A percentile compares a stretch with the other conserved stretches of the same genome.
These are phyloP conservation scores for Elachura formosa DNA, from an alignment of 2,113 vertebrate genomes.

Conservation along the genomic window DNA sequence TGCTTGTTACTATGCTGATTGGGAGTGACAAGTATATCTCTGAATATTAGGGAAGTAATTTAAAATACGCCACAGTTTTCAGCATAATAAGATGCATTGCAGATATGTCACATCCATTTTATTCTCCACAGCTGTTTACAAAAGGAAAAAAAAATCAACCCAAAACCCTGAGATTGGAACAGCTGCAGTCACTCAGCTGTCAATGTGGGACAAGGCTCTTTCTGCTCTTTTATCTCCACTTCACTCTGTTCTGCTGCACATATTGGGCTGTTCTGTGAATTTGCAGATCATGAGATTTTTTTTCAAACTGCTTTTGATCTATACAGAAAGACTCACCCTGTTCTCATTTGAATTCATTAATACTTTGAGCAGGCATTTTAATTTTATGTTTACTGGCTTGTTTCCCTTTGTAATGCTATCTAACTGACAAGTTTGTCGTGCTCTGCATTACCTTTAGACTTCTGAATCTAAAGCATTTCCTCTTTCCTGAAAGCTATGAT, in stretches of 20 bases:
- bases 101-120: constrained; percentile 32
- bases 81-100: constrained; percentile 1
- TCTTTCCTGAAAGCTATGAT: constrained; percentile 9
- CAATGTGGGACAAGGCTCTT: constrained; percentile 3
- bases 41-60: neutral
- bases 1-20: neutral
- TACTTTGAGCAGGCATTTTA: constrained; percentile 37
- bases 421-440: neutral
- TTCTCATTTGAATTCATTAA: constrained; percentile 42
- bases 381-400: constrained; percentile 29
- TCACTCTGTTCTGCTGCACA: constrained; percentile 1
- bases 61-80: neutral
- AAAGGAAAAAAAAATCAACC: neutral
- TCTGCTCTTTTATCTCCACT: constrained; percentile 34
- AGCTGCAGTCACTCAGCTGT: constrained; percentile 53
- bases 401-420: constrained; percentile 25
- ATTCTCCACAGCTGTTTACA: constrained; percentile 45
- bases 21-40: neutral
- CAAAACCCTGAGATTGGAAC: neutral
- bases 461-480: neutral
- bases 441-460: constrained; percentile 14
- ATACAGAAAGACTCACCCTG: neutral
- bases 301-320: constrained; percentile 42
- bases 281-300: constrained; percentile 5
- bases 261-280: constrained; percentile 34